A percentile compares a stretch with the other conserved stretches of the same genome.
Conservation (phyloP, 2,797 vertebrate genomes). For the Pempheris klunzingeri region DNA sequence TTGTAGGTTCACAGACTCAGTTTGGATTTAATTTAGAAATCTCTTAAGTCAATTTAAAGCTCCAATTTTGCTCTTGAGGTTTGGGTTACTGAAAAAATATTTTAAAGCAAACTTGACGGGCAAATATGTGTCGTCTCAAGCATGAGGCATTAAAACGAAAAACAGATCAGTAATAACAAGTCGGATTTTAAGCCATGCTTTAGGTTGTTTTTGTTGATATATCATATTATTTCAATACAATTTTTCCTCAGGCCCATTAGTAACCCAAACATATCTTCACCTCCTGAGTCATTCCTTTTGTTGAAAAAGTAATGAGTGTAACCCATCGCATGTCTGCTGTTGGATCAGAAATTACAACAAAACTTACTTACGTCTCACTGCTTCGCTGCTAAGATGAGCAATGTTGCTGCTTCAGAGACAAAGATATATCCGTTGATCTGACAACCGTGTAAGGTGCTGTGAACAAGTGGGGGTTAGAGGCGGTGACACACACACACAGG, state of each 20-base stretch:
- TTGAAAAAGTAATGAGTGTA: neutral
- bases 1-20: neutral
- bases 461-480: slow-evolving; percentile 61
- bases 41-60: neutral
- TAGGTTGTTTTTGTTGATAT: neutral
- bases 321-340: neutral
- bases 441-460: slow-evolving; percentile 41
- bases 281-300: neutral
- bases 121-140: neutral
- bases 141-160: neutral
- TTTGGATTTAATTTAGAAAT: neutral
- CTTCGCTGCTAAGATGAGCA: slow-evolving; percentile 27
- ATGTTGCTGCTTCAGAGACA: slow-evolving; percentile 46
- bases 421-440: slow-evolving; percentile 67
- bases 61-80: neutral
- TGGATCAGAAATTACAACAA: slow-evolving; percentile 15
- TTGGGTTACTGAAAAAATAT: neutral
- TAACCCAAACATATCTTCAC: neutral
- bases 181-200: neutral
- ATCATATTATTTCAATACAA: neutral
- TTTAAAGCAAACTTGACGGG: neutral
- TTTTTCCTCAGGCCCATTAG: neutral
- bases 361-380: slow-evolving; percentile 63
- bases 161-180: neutral
- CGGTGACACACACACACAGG: slow-evolving; percentile 8